Evolutionary conservation across 1,140 invertebrate genomes (phyloP), one percentile per base, ranked within the genome.

Genomic region (Drosophila azteca): DNA sequence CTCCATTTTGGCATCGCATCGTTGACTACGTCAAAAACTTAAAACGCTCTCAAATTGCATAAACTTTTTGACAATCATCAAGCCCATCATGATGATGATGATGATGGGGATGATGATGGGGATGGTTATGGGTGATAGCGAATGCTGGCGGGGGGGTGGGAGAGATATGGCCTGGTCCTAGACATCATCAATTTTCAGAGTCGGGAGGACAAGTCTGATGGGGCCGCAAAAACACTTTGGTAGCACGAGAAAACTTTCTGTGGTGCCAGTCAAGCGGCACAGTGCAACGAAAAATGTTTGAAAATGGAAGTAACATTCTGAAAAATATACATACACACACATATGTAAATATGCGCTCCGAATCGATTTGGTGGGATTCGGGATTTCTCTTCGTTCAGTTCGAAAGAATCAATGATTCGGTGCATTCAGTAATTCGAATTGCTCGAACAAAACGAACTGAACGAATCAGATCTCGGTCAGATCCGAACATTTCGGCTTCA

Each of bases 161-260:
- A 46, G 63, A 46, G 63, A 44, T 35, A 64, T 44, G 58, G 15
- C 51, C 77, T 59, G 53, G 55, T 68, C 72, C 58, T 68, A 84
- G 81, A 77, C 81, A 62, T 80, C 77, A 85, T 85, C 77, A 84
- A 80, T 80, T 84, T 45, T 60, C 59, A 51, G 59, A 39, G 41
- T 64, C 49, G 35, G 31, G 26, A 50, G 44, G 48, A 11, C 50
- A 52, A 15, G 20, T 13, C 29, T 35, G 49, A n/a, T n/a, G 46
- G 49, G 43, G 15, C 2, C 49, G 22, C 60, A 77, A 87, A 81
- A 87, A 80, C 82, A 87, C 82, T 85, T 87, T 77, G 69, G 49
- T 9, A 74, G 61, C 70, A 49, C 48, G 64, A 76, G 54, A 51
- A 85, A 85, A 87, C 54, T 85, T 80, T 82, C 46, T 44, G 63